phyloP scores from a whole-genome alignment of 2,797 vertebrate genomes.

The Fistularia tabacaria region DNA sequence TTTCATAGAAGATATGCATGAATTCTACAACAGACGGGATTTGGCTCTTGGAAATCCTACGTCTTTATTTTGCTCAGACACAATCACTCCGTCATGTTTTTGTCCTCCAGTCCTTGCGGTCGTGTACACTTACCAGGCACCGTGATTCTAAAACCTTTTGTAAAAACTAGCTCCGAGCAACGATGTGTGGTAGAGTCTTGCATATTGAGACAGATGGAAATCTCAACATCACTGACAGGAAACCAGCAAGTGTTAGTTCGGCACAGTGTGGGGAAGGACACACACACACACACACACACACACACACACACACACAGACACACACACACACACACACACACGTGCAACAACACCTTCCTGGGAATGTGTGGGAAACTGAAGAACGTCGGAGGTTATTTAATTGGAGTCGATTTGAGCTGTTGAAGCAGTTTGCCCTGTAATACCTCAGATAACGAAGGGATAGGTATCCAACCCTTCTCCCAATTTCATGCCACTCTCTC shows the following conservation, averaged over 20 bases:
- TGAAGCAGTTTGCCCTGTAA: constrained; percentile 32
- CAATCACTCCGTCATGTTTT: no score
- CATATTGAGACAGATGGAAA: constrained; percentile 60
- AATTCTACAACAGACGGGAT: no score
- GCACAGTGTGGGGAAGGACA: constrained; percentile 28
- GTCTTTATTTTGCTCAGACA: no score
- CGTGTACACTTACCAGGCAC: neutral
- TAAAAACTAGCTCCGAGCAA: no score
- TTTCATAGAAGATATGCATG: no score
- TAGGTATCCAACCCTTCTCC: neutral
- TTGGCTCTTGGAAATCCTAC: no score
- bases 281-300: constrained; percentile 25
- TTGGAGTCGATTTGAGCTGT: constrained; percentile 17
- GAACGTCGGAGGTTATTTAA: constrained; percentile 45
- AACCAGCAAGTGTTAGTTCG: constrained; percentile 58
- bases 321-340: constrained; percentile 25
- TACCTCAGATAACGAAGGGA: constrained; percentile 18
- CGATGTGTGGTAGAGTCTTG: neutral
- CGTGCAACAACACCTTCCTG: constrained; percentile 45
- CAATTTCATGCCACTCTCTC: neutral
- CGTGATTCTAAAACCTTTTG: neutral
- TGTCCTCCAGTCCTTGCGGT: neutral
- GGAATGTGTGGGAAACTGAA: constrained; percentile 50
- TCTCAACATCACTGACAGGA: constrained; percentile 47
- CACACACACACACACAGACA: constrained; percentile 1